Conservation (phyloP, 2,888 invertebrate species). For the Subacronicta megacephala region DNA sequence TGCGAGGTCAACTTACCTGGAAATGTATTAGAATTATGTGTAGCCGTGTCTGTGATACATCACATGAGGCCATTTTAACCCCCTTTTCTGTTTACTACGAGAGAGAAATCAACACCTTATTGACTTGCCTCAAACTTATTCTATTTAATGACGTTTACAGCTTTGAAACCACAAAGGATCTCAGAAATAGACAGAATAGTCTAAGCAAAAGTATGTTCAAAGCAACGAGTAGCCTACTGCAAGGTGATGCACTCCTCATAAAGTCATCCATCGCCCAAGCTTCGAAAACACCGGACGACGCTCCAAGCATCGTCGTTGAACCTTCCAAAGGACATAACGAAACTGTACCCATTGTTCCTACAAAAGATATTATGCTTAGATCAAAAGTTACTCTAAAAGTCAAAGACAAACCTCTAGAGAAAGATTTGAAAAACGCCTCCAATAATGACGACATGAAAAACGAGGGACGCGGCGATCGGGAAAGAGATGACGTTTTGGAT, state of each 20-base stretch:
- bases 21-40: too few relatives aligned
- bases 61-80: too few relatives aligned
- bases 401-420: constrained; percentile 77
- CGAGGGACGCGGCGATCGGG: constrained; percentile 71
- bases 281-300: constrained; percentile 75
- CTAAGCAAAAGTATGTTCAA: constrained; percentile 85
- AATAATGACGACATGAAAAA: constrained; percentile 77
- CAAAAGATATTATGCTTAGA: constrained; percentile 62
- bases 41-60: too few relatives aligned
- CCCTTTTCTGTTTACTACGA: too few relatives aligned
- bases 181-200: constrained; percentile 84
- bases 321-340: constrained; percentile 57
- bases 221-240: constrained; percentile 79
- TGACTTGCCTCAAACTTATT: neutral
- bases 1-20: too few relatives aligned
- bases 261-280: constrained; percentile 80
- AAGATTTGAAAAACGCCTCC: constrained; percentile 81
- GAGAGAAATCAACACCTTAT: too few relatives aligned
- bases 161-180: constrained; percentile 84
- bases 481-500: constrained; percentile 73
- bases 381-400: constrained; percentile 76
- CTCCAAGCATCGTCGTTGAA: constrained; percentile 73
- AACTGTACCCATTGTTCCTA: constrained; percentile 41
- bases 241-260: constrained; percentile 82
- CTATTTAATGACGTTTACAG: constrained; percentile 46